A percentile compares a stretch with the other conserved stretches of the same genome.
phyloP scores from a whole-genome alignment of 2,888 invertebrate species.

The Stenichneumon culpator region DNA sequence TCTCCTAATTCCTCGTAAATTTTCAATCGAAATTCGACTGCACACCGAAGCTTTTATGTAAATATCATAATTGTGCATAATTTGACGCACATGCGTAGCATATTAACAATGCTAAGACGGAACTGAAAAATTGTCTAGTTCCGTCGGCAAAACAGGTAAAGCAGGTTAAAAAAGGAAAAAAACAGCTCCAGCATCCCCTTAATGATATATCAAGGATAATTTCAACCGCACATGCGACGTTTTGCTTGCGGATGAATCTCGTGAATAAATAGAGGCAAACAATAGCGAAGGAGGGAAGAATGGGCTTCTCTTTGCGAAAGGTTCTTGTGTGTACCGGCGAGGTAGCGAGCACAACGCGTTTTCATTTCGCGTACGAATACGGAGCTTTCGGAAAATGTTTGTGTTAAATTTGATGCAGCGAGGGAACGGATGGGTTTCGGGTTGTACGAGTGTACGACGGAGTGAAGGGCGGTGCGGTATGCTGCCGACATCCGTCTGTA shows the following conservation, averaged over 20 bases:
- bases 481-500: neutral
- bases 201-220: neutral
- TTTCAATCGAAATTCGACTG: no score
- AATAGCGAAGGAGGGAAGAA: constrained; percentile 21
- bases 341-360: neutral
- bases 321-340: neutral
- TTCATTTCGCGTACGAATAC: neutral
- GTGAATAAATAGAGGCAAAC: constrained; percentile 29
- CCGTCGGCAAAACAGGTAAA: no score
- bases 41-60: no score
- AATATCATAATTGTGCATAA: no score
- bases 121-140: no score
- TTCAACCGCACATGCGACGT: neutral
- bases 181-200: no score
- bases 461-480: neutral
- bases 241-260: neutral
- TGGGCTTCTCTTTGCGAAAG: neutral
- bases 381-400: neutral
- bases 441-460: neutral
- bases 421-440: neutral
- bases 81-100: no score
- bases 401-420: neutral
- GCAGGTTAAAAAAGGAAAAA: no score
- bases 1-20: no score
- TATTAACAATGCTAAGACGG: no score